Evolutionary conservation across 2,113 vertebrate genomes (phyloP).

Genomic region (Heterotilapia buettikoferi): DNA sequence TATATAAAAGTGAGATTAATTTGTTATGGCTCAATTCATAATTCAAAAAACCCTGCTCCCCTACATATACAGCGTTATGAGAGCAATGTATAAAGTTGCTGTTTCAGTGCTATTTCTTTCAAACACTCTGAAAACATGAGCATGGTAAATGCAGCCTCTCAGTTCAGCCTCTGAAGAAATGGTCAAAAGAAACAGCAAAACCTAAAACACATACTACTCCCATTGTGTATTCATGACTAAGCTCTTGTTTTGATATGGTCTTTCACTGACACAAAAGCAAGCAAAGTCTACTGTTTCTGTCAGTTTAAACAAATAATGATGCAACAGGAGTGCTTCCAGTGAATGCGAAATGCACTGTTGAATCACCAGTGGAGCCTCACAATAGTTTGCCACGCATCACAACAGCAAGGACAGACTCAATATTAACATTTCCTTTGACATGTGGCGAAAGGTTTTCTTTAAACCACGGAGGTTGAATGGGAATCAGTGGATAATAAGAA

Average conservation of each 20-base stretch:
- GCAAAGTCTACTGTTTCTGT: conserved; percentile 53
- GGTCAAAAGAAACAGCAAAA: conserved; percentile 13
- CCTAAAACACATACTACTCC: conserved; percentile 35
- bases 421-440: conserved; percentile 78
- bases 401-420: conserved; percentile 69
- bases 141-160: background rate
- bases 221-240: conserved; percentile 56
- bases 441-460: conserved; percentile 71
- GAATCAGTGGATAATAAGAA: conserved; percentile 75
- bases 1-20: background rate
- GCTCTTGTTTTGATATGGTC: conserved; percentile 62
- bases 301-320: conserved; percentile 71
- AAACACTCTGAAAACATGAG: conserved; percentile 12
- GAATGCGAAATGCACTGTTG: conserved; percentile 60
- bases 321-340: conserved; percentile 58
- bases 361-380: conserved; percentile 48
- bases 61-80: background rate
- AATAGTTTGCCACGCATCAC: conserved; percentile 65
- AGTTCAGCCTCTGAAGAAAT: background rate
- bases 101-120: background rate
- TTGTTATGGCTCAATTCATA: background rate
- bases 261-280: conserved; percentile 65
- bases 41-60: rapidly evolving
- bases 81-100: background rate
- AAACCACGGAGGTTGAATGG: conserved; percentile 65